Evolutionary conservation across 2,797 vertebrate species (phyloP), one percentile per base, ranked within the genome.

Genomic region (Scyliorhinus canicula): DNA sequence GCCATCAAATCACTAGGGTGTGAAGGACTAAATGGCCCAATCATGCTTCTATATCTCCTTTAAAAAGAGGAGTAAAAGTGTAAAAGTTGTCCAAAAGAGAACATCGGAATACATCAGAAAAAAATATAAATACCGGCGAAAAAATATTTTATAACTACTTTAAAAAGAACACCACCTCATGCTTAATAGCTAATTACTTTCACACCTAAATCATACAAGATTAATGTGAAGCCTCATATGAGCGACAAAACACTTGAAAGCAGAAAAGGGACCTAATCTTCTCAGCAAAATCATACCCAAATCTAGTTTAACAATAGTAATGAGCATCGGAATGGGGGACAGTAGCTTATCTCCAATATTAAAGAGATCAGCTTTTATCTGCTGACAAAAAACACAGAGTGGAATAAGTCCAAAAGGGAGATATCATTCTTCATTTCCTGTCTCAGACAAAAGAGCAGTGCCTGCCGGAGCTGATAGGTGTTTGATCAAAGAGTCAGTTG

Each of bases 361-460:
- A 98, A 98, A 97, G 98, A 97, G 97, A 96, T 96, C 96, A 97
- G 97, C 98, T 98, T 98, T 98, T 98, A 99, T 98, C 98, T 98
- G 97, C 97, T 98, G 98, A 98, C 98, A 98, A 97, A 97, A 96
- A 97, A 97, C 97, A 96, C 96, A 96, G 97, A 96, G 95, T 0
- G 50, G 96, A 97, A 97, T 97, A 98, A 97, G 97, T 98, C 97
- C 97, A 97, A 98, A 97, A 97, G 97, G 97, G 97, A 98, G 97
- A 97, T 97, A 97, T 98, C 98, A 97, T 97, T 97, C 97, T 97
- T 97, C 97, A 97, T 98, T 98, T 99, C 98, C 97, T 96, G 97
- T 97, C 97, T 97, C 97, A 98, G 97, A 98, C 98, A 98, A 98
- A 97, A 96, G 97, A 96, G 97, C 96, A 96, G 57, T 97, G 97